Evolutionary conservation across 2,113 vertebrate species (phyloP), one percentile per base, ranked within the genome.

Genomic region (Pelusios castaneus): DNA sequence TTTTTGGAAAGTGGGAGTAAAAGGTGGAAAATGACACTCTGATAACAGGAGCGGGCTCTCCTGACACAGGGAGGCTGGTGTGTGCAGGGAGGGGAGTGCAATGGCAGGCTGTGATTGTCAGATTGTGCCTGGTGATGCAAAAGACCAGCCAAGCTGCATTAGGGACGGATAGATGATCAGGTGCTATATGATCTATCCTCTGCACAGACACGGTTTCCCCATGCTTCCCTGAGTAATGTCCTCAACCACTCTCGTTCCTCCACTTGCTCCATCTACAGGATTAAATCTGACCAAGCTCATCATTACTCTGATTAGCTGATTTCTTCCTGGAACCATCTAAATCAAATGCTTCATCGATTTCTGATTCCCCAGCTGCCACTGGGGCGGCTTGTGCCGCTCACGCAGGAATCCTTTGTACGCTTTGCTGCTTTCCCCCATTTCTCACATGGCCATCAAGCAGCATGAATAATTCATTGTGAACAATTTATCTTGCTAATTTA

Each of bases 401-500:
- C 0, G 0, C 8, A 0, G 22, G 84, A 67, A 60, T 87, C 82
- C 29, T 31, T 6, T 5, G 67, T 10, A 1, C 2, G 10, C 60
- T 13, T 43, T n/a, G 47, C 82, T 78, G 86, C 86, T 8, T n/a
- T 0, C 0, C 84, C 93, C 76, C 8, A 83, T 91, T 51, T 87
- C 86, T 95, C 81, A 5, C 3, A 0, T 43, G 73, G 49, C 84
- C 84, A 70, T 54, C 81, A 85, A 94, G 38, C 19, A 0, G 2
- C 85, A 89, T 1, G 7, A 88, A 95, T 94, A 93, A 97, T 92
- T 94, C 93, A 41, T 89, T 80, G 84, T 85, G 80, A 94, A 93
- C 92, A 95, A 95, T 95, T 94, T 75, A 90, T 85, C 76, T 91
- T 1, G 0, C 63, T 95, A 92, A 94, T 95, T 93, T 96, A 95